A percentile compares a stretch with the other conserved stretches of the same genome.
Conservation (phyloP, 1,140 invertebrate species). For the Pomacea maculata region DNA sequence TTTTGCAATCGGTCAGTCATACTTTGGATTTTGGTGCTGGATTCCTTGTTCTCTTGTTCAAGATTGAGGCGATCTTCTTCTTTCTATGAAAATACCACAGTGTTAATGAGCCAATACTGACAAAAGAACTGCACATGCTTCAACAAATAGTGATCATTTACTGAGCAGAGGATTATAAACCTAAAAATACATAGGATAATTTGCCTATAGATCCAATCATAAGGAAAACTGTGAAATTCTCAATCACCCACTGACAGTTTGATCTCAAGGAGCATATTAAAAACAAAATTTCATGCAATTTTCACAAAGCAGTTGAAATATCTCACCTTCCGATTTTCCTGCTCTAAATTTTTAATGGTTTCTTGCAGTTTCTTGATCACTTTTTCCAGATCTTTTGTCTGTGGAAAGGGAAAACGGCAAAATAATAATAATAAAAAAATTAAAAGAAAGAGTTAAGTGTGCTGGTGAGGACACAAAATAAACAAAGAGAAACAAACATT, state of each 20-base stretch:
- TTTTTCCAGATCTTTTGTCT: conserved; percentile 19
- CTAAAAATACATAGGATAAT: too few species aligned
- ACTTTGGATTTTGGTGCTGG: conserved; percentile 36
- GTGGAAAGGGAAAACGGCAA: not conserved
- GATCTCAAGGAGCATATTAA: too few species aligned
- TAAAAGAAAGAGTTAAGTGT: not conserved
- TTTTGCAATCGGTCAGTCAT: conserved; percentile 48
- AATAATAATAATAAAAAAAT: conserved; percentile 4
- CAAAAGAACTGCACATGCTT: conserved; percentile 7
- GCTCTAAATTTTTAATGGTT: conserved; percentile 4
- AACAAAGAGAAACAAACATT: too few species aligned
- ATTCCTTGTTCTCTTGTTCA: conserved; percentile 23
- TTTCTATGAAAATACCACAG: conserved; percentile 26
- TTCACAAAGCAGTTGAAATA: too few species aligned
- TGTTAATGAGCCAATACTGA: too few species aligned
- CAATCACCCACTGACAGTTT: too few species aligned
- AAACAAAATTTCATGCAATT: too few species aligned
- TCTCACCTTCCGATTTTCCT: conserved; percentile 9
- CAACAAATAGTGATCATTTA: not conserved
- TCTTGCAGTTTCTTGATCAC: conserved; percentile 13
- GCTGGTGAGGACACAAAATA: not conserved
- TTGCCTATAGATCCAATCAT: too few species aligned
- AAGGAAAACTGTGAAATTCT: too few species aligned
- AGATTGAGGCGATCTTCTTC: conserved; percentile 24
- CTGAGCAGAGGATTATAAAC: too few species aligned